Conservation (phyloP, 2,113 vertebrate genomes). For the Leucosticte australis region DNA sequence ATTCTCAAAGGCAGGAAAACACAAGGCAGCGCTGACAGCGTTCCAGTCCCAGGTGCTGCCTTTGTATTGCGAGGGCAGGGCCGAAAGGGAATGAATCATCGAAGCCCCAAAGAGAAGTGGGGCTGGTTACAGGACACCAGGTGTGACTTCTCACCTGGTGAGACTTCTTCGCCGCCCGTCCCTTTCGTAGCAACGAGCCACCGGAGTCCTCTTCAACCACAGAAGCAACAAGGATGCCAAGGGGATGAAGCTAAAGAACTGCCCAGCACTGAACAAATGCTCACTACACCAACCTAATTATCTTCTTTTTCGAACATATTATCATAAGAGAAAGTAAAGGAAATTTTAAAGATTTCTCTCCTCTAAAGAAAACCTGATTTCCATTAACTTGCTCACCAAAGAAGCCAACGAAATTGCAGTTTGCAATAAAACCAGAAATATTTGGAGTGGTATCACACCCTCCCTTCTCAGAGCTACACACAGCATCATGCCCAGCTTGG, state of each 20-base stretch:
- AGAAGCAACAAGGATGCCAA: background rate
- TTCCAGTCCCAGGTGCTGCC: background rate
- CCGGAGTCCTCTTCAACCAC: background rate
- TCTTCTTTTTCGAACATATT: background rate
- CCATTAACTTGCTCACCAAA: background rate
- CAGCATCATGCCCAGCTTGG: background rate
- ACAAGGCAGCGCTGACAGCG: background rate
- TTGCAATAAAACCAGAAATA: background rate
- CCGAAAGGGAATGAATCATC: no score
- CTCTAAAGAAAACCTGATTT: background rate
- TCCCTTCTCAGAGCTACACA: background rate
- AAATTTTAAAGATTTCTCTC: background rate
- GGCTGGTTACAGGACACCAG: no score
- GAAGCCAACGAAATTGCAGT: background rate
- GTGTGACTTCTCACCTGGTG: no score
- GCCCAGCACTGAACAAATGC: accelerated
- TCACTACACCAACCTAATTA: background rate
- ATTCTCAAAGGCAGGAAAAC: no score
- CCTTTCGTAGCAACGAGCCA: background rate
- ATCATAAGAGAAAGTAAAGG: background rate
- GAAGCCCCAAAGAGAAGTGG: accelerated
- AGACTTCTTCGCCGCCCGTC: background rate
- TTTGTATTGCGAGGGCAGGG: accelerated
- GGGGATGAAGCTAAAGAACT: background rate
- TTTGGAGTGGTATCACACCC: background rate